Base-by-base conservation (phyloP, 2,888 invertebrate species). In the Halictus quadricinctus region DNA sequence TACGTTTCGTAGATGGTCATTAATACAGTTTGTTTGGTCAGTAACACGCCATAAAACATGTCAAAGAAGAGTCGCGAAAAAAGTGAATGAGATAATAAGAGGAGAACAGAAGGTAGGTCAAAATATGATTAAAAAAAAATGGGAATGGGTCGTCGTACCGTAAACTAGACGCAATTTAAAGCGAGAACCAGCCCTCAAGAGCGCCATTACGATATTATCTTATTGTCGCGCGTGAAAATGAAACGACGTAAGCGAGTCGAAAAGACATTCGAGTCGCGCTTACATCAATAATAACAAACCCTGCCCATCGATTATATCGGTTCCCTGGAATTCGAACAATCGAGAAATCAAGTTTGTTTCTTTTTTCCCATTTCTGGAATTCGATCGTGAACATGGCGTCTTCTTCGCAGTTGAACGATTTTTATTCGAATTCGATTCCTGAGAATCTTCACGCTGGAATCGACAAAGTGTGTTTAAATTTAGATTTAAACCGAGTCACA, bases 111-210 rank as follows among this genome's bases (percentile, higher is more conserved):
- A 29, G 29, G 64, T 66, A 36, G 64, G 64, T 18, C 36, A 29
- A 36, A 66, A 36, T 66, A 36, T 7, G 18, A 36, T 66, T 36
- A 36, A 36, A 73, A 36, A 36, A 73, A 41, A 13, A 21, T 18
- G 29, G 2, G 50, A 50, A 29, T 76, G 64, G 80, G 72, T 80
- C 75, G 50, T 74, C 72, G 80, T 75, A 82, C 75, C 74, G 43
- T 29, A 48, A 82, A 75, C 75, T 43, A 18, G 43, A 74, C 70
- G 74, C 80, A 80, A 82, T 82, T 82, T 75, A 43, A 79, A 41
- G 41, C 48, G 41, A 74, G 41, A 69, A 72, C 60, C 36, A 15
- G 70, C 72, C 80, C 10, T 76, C 43, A 80, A 83, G 75, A 64
- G 64, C 43, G 72, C 6, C 60, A 76, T 76, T 80, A 82, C 70